Conservation (phyloP, 1,140 invertebrate species). For the Eupristina koningsbergeri region DNA sequence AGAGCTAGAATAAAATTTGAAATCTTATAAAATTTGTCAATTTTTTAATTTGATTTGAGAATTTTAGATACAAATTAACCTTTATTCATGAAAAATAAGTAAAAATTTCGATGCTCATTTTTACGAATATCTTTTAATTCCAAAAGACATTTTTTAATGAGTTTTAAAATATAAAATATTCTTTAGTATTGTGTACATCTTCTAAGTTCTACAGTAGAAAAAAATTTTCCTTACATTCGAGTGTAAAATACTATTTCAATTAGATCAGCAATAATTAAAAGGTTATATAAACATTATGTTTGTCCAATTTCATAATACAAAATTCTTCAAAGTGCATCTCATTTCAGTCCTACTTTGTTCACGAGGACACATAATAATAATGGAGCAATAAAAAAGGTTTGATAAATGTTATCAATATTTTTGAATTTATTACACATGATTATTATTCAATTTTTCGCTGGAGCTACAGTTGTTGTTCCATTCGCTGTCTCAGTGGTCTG, state of each 20-base stretch:
- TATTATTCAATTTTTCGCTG: conserved; percentile 27
- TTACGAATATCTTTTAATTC: not conserved
- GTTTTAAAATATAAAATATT: not conserved
- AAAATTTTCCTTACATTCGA: not conserved
- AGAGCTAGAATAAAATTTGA: conserved; percentile 1
- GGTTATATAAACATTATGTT: conserved; percentile 3
- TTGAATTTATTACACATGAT: conserved; percentile 31
- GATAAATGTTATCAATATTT: conserved; percentile 25
- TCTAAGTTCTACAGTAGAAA: conserved; percentile 2
- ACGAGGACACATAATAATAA: conserved; percentile 6
- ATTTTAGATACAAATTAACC: not conserved
- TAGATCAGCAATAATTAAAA: conserved; percentile 20
- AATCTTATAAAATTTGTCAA: not conserved
- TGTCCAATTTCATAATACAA: conserved; percentile 17
- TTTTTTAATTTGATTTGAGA: not conserved
- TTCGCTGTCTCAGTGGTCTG: too few species aligned
- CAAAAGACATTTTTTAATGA: not conserved
- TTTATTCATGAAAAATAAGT: not conserved
- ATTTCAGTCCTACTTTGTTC: not conserved
- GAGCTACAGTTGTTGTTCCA: not conserved
- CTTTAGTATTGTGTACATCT: not conserved
- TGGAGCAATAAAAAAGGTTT: conserved; percentile 22
- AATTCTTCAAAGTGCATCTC: conserved; percentile 5
- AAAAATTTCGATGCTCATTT: not conserved
- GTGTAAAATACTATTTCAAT: conserved; percentile 1